Conservation (phyloP, 2,888 invertebrate genomes). For the Lissonota sp. region DNA sequence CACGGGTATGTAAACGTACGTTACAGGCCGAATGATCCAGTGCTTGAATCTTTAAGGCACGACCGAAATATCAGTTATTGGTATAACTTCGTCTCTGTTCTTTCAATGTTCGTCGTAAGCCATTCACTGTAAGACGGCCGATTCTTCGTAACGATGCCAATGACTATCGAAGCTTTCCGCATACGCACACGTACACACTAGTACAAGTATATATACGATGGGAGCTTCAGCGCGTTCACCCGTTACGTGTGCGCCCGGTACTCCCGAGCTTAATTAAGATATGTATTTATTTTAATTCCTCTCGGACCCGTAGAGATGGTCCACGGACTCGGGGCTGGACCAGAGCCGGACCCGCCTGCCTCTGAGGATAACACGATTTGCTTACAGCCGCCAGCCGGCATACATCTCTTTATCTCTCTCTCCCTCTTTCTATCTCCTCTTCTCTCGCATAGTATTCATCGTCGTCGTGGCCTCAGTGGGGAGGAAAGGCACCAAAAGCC, state of each 20-base stretch:
- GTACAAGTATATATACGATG: slow-evolving; percentile 19
- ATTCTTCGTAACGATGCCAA: slow-evolving; percentile 22
- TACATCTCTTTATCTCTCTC: slow-evolving; percentile 70
- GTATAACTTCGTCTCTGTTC: slow-evolving; percentile 21
- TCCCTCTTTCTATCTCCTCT: slow-evolving; percentile 13
- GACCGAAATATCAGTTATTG: slow-evolving; percentile 34
- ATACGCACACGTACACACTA: not conserved
- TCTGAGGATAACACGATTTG: slow-evolving; percentile 81
- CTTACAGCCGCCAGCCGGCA: slow-evolving; percentile 78
- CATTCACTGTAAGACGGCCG: slow-evolving; percentile 28
- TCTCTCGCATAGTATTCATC: slow-evolving; percentile 38
- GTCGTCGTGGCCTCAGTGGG: slow-evolving; percentile 21
- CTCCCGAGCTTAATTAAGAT: slow-evolving; percentile 82
- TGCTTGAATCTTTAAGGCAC: slow-evolving; percentile 19
- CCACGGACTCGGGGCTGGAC: slow-evolving; percentile 54
- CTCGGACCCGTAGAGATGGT: slow-evolving; percentile 76
- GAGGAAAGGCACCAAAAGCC: slow-evolving; percentile 12
- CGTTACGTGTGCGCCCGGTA: slow-evolving; percentile 72
- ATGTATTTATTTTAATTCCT: slow-evolving; percentile 83
- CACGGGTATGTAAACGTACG: slow-evolving; percentile 1
- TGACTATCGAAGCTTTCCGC: not conserved
- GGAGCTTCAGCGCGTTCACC: slow-evolving; percentile 68
- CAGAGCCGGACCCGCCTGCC: slow-evolving; percentile 71
- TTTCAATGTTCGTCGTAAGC: slow-evolving; percentile 25
- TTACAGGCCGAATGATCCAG: slow-evolving; percentile 4